Evolutionary conservation across 1,140 invertebrate species (phyloP).

Genomic region (Magallana ariakensis): DNA sequence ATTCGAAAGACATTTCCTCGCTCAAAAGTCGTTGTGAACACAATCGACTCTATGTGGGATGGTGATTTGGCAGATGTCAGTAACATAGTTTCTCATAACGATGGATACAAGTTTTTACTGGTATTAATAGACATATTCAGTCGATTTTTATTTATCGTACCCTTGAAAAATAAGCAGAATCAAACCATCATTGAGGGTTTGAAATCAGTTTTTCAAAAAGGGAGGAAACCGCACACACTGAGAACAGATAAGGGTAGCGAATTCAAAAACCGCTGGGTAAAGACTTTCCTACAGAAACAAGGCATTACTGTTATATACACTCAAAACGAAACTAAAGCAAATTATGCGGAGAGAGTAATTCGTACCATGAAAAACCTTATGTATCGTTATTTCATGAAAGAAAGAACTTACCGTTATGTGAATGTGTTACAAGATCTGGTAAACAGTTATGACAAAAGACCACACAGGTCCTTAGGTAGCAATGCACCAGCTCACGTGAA

Average conservation of each 20-base stretch:
- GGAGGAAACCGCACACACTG: constrained; percentile 30
- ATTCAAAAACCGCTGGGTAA: constrained; percentile 43
- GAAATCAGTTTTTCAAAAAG: constrained; percentile 20
- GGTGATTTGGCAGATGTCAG: constrained; percentile 38
- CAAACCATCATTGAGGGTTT: constrained; percentile 36
- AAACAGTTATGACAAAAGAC: no score
- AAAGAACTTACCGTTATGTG: constrained; percentile 47
- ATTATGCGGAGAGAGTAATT: constrained; percentile 47
- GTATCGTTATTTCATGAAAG: constrained; percentile 44
- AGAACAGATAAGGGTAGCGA: constrained; percentile 50
- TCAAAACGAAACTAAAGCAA: constrained; percentile 40
- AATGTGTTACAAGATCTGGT: no score
- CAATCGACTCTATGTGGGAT: constrained; percentile 47
- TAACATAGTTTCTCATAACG: constrained; percentile 25
- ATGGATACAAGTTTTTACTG: constrained; percentile 38
- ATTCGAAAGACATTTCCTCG: constrained; percentile 30
- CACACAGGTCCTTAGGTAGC: no score
- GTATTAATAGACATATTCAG: constrained; percentile 50
- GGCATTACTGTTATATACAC: constrained; percentile 36
- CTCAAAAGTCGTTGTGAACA: constrained; percentile 25
- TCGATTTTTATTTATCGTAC: constrained; percentile 32
- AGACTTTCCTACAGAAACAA: constrained; percentile 31
- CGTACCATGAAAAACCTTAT: constrained; percentile 45
- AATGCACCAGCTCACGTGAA: no score
- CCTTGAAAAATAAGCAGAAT: constrained; percentile 39